Base-by-base conservation (phyloP, 2,888 invertebrate species). In the Tinea pellionella region DNA sequence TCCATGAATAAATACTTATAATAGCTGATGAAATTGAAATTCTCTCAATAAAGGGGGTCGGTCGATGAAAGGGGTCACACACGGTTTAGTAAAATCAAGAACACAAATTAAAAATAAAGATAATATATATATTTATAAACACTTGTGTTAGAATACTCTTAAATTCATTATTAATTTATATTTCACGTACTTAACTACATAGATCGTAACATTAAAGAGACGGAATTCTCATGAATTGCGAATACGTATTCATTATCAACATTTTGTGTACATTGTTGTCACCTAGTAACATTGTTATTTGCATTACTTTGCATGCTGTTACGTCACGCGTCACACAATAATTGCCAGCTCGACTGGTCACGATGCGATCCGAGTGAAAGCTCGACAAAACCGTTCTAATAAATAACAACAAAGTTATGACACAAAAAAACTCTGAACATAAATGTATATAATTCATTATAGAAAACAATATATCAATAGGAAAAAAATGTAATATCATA, bases 61-160 rank as follows among this genome's bases (percentile, higher is more conserved):
- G 24, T 24, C 24, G 2, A 24, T 64, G 61, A 63, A 69, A 68
- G 78, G 77, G 65, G 63, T n/a, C n/a, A n/a, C 78, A 81, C 77
- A 71, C 80, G 67, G 70, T 75, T 84, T 84, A 84, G 80, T 80
- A 75, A 83, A 16, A 32, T 60, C 60, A 63, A 85, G 80, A 82
- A 84, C 68, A 80, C 77, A 79, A 81, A 71, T 72, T 85, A 88
- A 88, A 87, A 87, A 88, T 87, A 88, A 88, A 87, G 86, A 87
- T 86, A 75, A 75, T 74, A 88, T 88, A 88, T 88, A 88, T 88
- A 87, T 88, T 82, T 85, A 88, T 88, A 87, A 88, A 88, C 87
- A 88, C 87, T 87, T 85, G 82, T 83, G 85, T 87, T 86, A 87
- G 86, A 88, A 82, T 85, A 86, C 80, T 85, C 84, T 84, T 84